A percentile compares a stretch with the other conserved stretches of the same genome.
phyloP scores from a whole-genome alignment of 1,140 invertebrate species.

The Mercenaria mercenaria region DNA sequence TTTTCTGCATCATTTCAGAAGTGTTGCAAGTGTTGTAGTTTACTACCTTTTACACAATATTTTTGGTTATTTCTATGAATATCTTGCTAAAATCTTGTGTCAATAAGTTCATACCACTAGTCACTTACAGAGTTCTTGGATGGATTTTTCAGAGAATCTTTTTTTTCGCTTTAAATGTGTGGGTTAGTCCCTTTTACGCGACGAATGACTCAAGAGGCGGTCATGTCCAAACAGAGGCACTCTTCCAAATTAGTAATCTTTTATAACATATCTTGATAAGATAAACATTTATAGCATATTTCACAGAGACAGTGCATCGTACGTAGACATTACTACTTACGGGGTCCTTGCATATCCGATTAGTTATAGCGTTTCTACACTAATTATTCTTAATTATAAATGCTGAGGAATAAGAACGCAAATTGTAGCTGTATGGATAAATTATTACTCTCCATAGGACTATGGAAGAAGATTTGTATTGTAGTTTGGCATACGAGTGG shows the following conservation, averaged over 20 bases:
- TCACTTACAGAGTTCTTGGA: too few relatives aligned
- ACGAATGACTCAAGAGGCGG: constrained; percentile 24
- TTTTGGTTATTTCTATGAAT: too few relatives aligned
- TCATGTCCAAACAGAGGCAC: neutral
- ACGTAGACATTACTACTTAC: constrained; percentile 8
- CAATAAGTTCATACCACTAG: too few relatives aligned
- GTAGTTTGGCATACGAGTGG: constrained; percentile 7
- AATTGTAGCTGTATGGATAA: constrained; percentile 5
- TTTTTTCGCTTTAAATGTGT: too few relatives aligned
- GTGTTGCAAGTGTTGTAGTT: too few relatives aligned
- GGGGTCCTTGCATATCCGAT: constrained; percentile 17
- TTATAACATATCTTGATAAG: constrained; percentile 17
- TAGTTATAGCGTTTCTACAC: constrained; percentile 6
- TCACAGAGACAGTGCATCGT: neutral
- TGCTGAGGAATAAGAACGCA: neutral
- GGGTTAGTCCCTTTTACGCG: neutral
- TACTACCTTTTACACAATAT: too few relatives aligned
- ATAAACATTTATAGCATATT: constrained; percentile 37
- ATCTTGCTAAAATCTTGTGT: too few relatives aligned
- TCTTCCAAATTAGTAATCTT: neutral
- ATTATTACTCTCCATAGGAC: constrained; percentile 50
- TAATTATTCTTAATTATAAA: constrained; percentile 56
- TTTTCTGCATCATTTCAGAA: too few relatives aligned
- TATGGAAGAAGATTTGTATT: constrained; percentile 14
- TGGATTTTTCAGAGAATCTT: too few relatives aligned